Evolutionary conservation across 2,888 invertebrate species (phyloP), one percentile per base, ranked within the genome.

Genomic region (Drosophila glabriapex): DNA sequence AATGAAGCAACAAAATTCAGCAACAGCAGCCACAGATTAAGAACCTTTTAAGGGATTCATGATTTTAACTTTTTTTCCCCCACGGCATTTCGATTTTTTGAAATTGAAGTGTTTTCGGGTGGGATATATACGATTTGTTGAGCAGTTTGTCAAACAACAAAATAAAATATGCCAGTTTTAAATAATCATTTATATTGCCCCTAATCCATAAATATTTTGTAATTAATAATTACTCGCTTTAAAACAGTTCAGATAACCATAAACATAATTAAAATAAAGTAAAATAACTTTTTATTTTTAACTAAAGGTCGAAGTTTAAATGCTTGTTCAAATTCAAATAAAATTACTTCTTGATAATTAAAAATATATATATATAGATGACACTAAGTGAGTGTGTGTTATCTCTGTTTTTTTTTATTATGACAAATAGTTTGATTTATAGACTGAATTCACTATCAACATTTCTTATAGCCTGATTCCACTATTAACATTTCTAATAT

Each of bases 31-130:
- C 82, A 71, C 86, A 91, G 92, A 91, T 92, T 92, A 92, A 83
- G 83, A 92, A 92, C 92, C 92, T 92, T 92, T 92, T 92, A 92
- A 92, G 87, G 92, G 90, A 91, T 92, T 92, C 91, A 82, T 76
- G 80, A 72, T 78, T 81, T 81, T 80, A 52, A 80, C 76, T 81
- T 77, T 79, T 76, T 81, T 35, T 12, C 50, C 19, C 35, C 2
- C 25, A 16, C 6, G 64, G 53, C 70, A 62, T 53, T 63, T 50
- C 19, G 25, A 12, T 39, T 35, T 37, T 39, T n/a, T 16, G 14
- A 9, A 2, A 29, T 12, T 33, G 41, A 12, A 28, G 12, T 58
- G 29, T 41, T 60, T 49, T 25, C 22, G 53, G 29, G 28, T 56
- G 1, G 43, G 29, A 60, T 46, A 67, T 72, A 54, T 33, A 1